Evolutionary conservation across 2,888 invertebrate genomes (phyloP).

Genomic region (Ashinkailepas kermadecensis): DNA sequence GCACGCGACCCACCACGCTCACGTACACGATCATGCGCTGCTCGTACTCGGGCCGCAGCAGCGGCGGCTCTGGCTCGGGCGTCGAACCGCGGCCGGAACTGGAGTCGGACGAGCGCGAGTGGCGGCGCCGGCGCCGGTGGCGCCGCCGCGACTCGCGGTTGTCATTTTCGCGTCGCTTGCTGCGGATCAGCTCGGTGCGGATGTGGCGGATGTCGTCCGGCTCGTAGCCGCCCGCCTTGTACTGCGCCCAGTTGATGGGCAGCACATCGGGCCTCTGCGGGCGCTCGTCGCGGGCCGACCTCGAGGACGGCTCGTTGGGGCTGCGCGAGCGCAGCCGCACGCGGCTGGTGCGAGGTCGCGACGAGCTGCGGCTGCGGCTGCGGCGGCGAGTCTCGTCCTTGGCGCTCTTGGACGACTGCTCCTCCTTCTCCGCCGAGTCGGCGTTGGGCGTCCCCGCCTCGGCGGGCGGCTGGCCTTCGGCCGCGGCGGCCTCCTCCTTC

Average conservation of each 20-base stretch:
- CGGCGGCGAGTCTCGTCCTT: background rate
- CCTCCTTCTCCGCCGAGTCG: background rate
- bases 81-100: background rate
- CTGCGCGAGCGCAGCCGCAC: background rate
- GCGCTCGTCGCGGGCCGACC: too few species aligned
- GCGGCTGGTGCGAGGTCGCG: background rate
- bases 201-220: constrained; percentile 13
- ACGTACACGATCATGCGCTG: constrained; percentile 16
- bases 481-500: background rate
- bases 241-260: constrained; percentile 15
- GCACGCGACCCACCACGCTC: constrained; percentile 7
- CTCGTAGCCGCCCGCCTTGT: constrained; percentile 17
- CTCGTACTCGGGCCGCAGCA: constrained; percentile 15
- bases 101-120: background rate
- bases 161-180: background rate
- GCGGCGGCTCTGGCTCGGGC: background rate
- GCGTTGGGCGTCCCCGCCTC: background rate
- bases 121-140: background rate
- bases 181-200: constrained; percentile 12
- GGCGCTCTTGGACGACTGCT: background rate
- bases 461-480: background rate
- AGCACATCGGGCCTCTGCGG: background rate
- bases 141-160: background rate
- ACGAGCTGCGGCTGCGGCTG: constrained; percentile 8
- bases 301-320: too few species aligned